phyloP scores from a whole-genome alignment of 2,797 vertebrate genomes.

The Ceryle rudis region DNA sequence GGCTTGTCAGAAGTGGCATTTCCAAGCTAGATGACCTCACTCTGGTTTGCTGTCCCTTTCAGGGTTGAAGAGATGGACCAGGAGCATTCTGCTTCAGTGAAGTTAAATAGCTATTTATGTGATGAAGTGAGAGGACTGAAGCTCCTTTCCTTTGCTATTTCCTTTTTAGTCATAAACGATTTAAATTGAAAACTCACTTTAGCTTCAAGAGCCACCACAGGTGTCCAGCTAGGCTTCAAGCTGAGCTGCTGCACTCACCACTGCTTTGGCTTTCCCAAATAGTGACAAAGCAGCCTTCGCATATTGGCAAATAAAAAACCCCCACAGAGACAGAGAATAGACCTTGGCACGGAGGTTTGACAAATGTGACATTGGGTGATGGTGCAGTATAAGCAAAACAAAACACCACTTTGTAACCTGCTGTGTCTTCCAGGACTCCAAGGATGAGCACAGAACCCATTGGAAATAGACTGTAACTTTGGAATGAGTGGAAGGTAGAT shows the following conservation, averaged over 20 bases:
- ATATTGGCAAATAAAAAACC: not conserved
- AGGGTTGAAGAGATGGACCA: not conserved
- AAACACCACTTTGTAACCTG: fast-evolving
- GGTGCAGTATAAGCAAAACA: not conserved
- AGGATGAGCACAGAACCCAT: not conserved
- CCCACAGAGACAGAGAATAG: not conserved
- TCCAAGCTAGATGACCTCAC: not conserved
- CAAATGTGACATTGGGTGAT: not conserved
- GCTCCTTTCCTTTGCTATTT: not conserved
- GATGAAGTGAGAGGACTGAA: not conserved
- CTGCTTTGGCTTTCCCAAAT: not conserved
- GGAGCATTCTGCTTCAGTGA: not conserved
- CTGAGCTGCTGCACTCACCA: not conserved
- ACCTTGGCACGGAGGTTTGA: not conserved
- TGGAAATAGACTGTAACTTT: not conserved
- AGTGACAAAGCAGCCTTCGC: not conserved
- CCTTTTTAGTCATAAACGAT: not conserved
- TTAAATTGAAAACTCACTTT: not conserved
- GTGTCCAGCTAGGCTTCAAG: not conserved
- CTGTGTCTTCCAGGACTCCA: not conserved
- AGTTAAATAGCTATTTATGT: not conserved
- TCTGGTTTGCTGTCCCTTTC: not conserved
- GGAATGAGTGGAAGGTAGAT: not conserved
- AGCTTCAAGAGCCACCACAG: not conserved
- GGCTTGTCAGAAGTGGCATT: not conserved